These are phyloP conservation scores for Tetraodon nigroviridis DNA, from an alignment of 2,113 vertebrate genomes.

Conservation along the genomic window DNA sequence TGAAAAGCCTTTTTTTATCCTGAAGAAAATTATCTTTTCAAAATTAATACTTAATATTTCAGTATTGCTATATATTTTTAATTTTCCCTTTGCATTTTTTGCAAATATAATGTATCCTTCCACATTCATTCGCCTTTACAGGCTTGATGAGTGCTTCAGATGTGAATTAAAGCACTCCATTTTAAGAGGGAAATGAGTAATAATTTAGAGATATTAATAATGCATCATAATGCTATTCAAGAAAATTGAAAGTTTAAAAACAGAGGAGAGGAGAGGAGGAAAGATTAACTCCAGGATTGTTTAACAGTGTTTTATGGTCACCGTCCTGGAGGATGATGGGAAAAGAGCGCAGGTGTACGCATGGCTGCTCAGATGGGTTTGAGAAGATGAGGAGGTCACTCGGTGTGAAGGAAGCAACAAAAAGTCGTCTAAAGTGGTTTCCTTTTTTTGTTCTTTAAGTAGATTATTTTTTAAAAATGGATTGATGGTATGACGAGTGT, in stretches of 20 bases:
- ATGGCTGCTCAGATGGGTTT: constrained; percentile 3
- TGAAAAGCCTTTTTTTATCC: constrained; percentile 62
- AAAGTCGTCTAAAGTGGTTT: constrained; percentile 34
- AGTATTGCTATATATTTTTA: constrained; percentile 79
- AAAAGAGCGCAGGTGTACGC: constrained; percentile 8
- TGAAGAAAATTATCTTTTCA: constrained; percentile 71
- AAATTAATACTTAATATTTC: constrained; percentile 80
- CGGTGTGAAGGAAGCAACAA: constrained; percentile 20
- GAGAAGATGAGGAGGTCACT: constrained; percentile 11
- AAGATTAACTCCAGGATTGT: constrained; percentile 48
- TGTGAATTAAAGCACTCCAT: constrained; percentile 80
- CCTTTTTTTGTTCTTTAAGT: constrained; percentile 40
- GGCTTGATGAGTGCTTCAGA: constrained; percentile 80
- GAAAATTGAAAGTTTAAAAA: constrained; percentile 76
- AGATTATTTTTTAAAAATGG: too few relatives aligned
- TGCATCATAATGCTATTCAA: constrained; percentile 76
- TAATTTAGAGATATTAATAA: constrained; percentile 83
- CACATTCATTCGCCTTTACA: constrained; percentile 67
- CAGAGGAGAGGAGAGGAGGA: constrained; percentile 49
- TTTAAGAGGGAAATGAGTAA: constrained; percentile 80
- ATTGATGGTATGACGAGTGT: constrained; percentile 1
- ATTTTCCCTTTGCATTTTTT: constrained; percentile 77
- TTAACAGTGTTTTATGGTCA: constrained; percentile 39
- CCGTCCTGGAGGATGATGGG: neutral
- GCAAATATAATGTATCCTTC: constrained; percentile 79